Conservation (phyloP, 2,888 invertebrate species). For the Euplexia lucipara region DNA sequence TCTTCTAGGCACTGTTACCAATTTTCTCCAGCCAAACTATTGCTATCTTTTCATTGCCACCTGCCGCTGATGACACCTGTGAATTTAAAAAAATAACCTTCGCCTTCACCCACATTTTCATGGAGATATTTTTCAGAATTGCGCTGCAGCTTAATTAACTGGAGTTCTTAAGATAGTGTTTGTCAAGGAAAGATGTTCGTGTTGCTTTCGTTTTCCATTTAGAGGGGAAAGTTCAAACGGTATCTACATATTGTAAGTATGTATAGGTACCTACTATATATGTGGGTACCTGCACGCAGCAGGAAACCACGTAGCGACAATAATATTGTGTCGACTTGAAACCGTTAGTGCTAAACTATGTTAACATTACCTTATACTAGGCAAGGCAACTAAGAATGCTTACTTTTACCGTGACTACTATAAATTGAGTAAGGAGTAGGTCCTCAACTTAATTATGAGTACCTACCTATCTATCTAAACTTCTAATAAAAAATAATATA, state of each 20-base stretch:
- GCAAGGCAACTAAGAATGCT: slow-evolving; percentile 36
- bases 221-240: slow-evolving; percentile 53
- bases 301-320: slow-evolving; percentile 54
- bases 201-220: slow-evolving; percentile 40
- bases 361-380: slow-evolving; percentile 42
- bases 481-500: no score
- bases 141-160: background rate
- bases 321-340: slow-evolving; percentile 35
- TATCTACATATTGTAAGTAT: background rate
- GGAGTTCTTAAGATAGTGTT: background rate
- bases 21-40: no score
- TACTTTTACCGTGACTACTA: slow-evolving; percentile 5
- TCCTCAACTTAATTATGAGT: no score
- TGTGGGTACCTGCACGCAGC: slow-evolving; percentile 16
- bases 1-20: no score
- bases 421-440: no score
- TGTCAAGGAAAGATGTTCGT: slow-evolving; percentile 2
- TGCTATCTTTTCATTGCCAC: no score
- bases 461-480: no score
- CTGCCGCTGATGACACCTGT: no score
- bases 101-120: no score
- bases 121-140: no score
- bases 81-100: no score
- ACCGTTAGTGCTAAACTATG: slow-evolving; percentile 51
- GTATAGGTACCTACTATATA: slow-evolving; percentile 7